phyloP scores from a whole-genome alignment of 2,888 invertebrate species.

The Melangyna quadrimaculata region DNA sequence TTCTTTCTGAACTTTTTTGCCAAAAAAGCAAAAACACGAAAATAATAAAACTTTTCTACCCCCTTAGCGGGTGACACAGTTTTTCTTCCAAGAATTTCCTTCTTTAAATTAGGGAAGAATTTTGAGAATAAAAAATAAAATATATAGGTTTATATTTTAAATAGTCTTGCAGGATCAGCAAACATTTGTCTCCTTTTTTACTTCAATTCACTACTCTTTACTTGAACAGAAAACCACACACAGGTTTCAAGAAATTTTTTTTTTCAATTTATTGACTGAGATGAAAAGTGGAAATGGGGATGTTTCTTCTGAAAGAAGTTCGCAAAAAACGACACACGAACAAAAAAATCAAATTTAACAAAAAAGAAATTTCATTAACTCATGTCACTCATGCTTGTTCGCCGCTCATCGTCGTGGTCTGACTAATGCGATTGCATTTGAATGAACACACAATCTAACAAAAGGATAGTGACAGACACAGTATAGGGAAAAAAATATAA shows the following conservation, averaged over 20 bases:
- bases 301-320: conserved; percentile 24
- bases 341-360: conserved; percentile 19
- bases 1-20: background rate
- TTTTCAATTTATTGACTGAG: conserved; percentile 57
- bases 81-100: background rate
- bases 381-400: conserved; percentile 43
- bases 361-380: conserved; percentile 63
- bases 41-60: background rate
- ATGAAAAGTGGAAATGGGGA: conserved; percentile 59
- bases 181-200: conserved; percentile 44
- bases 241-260: conserved; percentile 8
- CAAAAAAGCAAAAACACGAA: background rate
- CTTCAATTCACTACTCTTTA: background rate
- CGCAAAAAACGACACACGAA: background rate
- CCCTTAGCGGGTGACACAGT: background rate
- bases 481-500: background rate
- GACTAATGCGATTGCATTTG: conserved; percentile 63
- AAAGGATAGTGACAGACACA: background rate
- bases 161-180: conserved; percentile 38
- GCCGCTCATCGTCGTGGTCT: background rate
- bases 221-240: conserved; percentile 17
- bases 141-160: background rate
- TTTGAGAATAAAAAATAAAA: background rate
- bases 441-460: conserved; percentile 31
- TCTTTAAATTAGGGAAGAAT: conserved; percentile 11